A percentile compares a stretch with the other conserved stretches of the same genome.
These are phyloP conservation scores for Tokudaia muenninki DNA, from an alignment of 2,797 vertebrate genomes.

Conservation along the genomic window DNA sequence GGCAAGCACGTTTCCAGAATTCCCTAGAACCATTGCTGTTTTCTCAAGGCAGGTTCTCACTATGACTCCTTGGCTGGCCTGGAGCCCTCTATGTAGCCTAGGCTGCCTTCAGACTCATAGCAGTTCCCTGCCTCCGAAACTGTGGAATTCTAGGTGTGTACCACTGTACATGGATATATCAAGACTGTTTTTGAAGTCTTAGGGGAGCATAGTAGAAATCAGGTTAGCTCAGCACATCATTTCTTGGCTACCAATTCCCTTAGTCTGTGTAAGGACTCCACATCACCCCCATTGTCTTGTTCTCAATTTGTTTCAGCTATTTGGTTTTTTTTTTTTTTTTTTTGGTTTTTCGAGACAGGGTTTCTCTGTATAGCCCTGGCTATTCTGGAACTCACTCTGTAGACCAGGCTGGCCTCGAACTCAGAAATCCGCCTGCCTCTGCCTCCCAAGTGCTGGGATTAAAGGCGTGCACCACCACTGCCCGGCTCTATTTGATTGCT, in stretches of 20 bases:
- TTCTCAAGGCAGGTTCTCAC: not conserved
- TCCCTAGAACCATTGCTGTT: not conserved
- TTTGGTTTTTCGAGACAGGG: too few species aligned
- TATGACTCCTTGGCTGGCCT: not conserved
- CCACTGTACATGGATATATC: not conserved
- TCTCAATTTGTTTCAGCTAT: not conserved
- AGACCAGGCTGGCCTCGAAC: too few species aligned
- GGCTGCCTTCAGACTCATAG: not conserved
- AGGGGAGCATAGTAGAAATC: not conserved
- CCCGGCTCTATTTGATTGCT: not conserved
- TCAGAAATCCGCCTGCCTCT: too few species aligned
- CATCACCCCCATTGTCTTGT: not conserved
- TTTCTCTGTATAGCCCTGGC: too few species aligned
- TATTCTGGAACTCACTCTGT: too few species aligned
- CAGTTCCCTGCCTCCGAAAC: not conserved
- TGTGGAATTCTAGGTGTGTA: too few species aligned
- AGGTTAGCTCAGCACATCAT: not conserved
- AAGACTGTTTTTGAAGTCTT: constrained; percentile 7
- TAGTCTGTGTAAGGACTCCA: too few species aligned
- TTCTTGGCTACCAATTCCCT: not conserved
- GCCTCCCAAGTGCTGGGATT: too few species aligned
- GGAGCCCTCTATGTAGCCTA: not conserved
- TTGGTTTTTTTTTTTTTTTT: not conserved
- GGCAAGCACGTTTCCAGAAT: not conserved
- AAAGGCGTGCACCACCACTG: too few species aligned